These are phyloP conservation scores for Tapirus terrestris DNA, from an alignment of 2,113 vertebrate species.

Conservation along the genomic window DNA sequence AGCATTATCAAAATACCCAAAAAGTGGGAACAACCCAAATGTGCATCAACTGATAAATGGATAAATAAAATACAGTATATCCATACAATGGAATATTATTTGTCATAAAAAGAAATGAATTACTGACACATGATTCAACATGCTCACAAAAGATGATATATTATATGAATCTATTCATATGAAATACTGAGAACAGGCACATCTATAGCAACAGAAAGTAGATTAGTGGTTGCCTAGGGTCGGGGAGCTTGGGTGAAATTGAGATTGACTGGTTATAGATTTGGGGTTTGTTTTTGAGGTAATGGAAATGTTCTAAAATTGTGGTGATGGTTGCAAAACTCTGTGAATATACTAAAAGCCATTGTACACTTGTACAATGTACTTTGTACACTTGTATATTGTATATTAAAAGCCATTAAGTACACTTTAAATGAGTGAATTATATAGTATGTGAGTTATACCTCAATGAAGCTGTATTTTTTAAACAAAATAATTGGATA, in stretches of 20 bases:
- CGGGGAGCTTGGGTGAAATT: neutral
- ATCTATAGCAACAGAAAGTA: neutral
- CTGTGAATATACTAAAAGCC: neutral
- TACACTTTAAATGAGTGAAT: neutral
- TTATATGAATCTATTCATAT: neutral
- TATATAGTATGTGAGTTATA: neutral
- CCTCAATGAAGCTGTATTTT: neutral
- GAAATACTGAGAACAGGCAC: neutral
- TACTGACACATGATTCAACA: neutral
- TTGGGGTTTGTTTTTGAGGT: neutral
- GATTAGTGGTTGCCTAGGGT: neutral
- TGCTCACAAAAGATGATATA: neutral
- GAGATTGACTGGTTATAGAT: neutral
- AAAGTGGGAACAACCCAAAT: neutral
- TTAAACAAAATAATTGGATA: neutral
- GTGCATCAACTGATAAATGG: neutral
- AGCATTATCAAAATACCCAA: neutral
- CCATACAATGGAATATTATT: neutral
- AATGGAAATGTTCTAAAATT: neutral
- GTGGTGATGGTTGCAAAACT: neutral
- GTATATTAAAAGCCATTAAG: no score
- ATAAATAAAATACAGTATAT: neutral
- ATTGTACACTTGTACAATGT: no score
- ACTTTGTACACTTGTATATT: no score
- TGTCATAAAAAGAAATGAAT: neutral